A percentile compares a stretch with the other conserved stretches of the same genome.
Evolutionary conservation across 2,888 invertebrate genomes (phyloP).

Genomic region (Eilema griseolum): DNA sequence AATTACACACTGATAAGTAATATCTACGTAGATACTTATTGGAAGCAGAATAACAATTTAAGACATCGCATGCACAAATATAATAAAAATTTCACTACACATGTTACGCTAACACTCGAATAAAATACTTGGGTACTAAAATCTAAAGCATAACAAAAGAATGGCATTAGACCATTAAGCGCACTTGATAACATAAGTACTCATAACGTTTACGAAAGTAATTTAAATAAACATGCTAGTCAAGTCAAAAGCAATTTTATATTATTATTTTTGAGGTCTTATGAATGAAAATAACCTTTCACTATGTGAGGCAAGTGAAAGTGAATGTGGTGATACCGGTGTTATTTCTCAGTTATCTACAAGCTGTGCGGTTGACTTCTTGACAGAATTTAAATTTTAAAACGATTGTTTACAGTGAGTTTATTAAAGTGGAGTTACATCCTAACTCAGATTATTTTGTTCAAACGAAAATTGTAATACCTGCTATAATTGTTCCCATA

Average conservation of each 20-base stretch:
- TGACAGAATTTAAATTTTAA: background rate
- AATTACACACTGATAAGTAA: conserved; percentile 37
- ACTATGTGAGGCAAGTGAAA: conserved; percentile 45
- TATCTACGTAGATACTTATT: background rate
- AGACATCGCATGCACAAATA: background rate
- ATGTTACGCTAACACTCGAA: background rate
- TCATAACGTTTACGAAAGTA: background rate
- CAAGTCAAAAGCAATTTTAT: background rate
- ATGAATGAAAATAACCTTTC: conserved; percentile 51
- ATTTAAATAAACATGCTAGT: conserved; percentile 5
- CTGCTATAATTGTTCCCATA: too few species aligned
- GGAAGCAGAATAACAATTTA: background rate
- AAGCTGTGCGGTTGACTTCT: background rate
- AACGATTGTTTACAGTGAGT: background rate
- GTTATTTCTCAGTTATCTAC: conserved; percentile 25
- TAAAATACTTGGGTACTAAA: background rate
- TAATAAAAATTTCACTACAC: background rate
- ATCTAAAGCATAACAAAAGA: background rate
- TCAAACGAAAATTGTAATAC: background rate
- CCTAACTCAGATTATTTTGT: background rate
- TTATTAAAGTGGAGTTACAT: background rate
- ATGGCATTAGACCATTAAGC: background rate
- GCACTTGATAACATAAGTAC: background rate
- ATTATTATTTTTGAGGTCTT: conserved; percentile 23
- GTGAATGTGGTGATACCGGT: conserved; percentile 34